Percentiles rank a stretch among this genome's conserved stretches.
phyloP scores from a whole-genome alignment of 2,797 vertebrate genomes.

The Iguana delicatissima region DNA sequence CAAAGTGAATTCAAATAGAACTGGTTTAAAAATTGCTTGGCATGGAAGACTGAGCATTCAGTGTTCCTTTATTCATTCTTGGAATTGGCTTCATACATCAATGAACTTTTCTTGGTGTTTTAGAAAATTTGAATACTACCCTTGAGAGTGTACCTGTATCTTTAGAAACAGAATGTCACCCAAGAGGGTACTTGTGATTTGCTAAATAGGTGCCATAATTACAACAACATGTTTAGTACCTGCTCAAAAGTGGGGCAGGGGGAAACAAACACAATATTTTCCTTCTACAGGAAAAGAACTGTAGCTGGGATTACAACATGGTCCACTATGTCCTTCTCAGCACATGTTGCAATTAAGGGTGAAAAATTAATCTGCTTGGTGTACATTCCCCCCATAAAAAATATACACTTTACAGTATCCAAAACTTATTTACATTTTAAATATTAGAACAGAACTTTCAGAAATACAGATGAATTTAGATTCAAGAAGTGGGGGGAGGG shows the following conservation, averaged over 20 bases:
- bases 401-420: neutral
- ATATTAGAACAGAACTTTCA: too few relatives aligned
- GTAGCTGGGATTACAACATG: neutral
- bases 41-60: constrained; percentile 33
- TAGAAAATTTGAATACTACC: constrained; percentile 36
- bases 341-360: neutral
- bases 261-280: constrained; percentile 4
- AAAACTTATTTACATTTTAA: neutral
- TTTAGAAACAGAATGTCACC: constrained; percentile 42
- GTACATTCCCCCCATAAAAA: neutral
- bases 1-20: constrained; percentile 45
- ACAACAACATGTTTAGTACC: constrained; percentile 7
- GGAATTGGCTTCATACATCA: constrained; percentile 48
- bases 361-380: neutral
- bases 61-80: constrained; percentile 40
- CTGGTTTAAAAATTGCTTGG: constrained; percentile 33
- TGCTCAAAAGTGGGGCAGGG: neutral
- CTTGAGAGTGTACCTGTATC: constrained; percentile 25
- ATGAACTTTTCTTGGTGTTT: constrained; percentile 41
- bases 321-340: neutral
- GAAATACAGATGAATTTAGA: too few relatives aligned
- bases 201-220: constrained; percentile 34
- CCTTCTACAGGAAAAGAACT: neutral
- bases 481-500: too few relatives aligned
- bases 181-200: constrained; percentile 29